phyloP scores from a whole-genome alignment of 2,113 vertebrate species.

The Toxotes chatareus region DNA sequence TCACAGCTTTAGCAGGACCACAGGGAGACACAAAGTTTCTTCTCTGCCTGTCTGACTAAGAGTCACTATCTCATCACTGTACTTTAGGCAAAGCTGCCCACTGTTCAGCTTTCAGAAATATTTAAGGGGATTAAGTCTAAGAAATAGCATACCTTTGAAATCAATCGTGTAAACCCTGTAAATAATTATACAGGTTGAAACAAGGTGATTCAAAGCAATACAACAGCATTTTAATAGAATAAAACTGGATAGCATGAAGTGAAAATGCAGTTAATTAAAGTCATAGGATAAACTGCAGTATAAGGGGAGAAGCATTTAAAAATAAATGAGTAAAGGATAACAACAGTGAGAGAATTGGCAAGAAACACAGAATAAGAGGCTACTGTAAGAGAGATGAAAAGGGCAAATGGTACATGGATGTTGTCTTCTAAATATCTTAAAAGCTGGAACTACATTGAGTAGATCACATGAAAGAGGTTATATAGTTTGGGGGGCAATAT shows the following conservation, averaged over 20 bases:
- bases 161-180: conserved; percentile 40
- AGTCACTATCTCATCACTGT: conserved; percentile 22
- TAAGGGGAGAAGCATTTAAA: background rate
- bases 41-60: conserved; percentile 33
- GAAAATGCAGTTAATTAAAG: conserved; percentile 33
- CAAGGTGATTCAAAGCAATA: conserved; percentile 38
- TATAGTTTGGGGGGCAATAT: background rate
- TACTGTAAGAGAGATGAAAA: background rate
- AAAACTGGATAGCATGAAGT: conserved; percentile 10
- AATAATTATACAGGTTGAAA: conserved; percentile 33
- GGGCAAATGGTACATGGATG: background rate
- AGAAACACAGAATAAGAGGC: background rate
- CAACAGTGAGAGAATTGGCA: background rate
- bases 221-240: conserved; percentile 17
- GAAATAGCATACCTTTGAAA: conserved; percentile 46
- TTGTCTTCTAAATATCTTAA: conserved; percentile 8
- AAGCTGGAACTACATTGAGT: conserved; percentile 5
- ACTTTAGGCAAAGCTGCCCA: no score
- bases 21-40: conserved; percentile 30
- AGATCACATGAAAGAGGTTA: background rate
- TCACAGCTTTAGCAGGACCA: conserved; percentile 45
- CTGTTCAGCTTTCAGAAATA: conserved; percentile 13
- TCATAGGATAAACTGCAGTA: background rate
- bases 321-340: background rate
- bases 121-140: conserved; percentile 29